Evolutionary conservation across 1,140 invertebrate species (phyloP), one percentile per base, ranked within the genome.

Genomic region (Mercenaria mercenaria): DNA sequence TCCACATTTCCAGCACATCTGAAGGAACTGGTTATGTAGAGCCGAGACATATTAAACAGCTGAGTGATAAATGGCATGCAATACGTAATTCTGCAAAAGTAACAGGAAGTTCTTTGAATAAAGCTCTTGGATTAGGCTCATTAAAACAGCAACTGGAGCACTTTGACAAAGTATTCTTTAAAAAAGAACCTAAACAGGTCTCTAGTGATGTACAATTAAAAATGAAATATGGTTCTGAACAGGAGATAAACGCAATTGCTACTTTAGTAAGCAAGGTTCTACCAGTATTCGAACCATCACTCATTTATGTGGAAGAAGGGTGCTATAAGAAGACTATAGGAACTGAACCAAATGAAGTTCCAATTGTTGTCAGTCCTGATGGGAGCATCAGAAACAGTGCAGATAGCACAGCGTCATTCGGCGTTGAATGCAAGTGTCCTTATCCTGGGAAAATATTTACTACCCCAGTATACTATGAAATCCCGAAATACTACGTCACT

Each of bases 351-450:
- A 72, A 82, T 47, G 83, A 39, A 43, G 34, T 41, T 18, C 18
- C 3, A 0, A 39, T 77, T 4, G 74, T 90, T 1, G 72, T 90
- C 50, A 80, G 72, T 56, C 89, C 82, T 32, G 82, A 85, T 59
- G 82, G 85, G 47, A 91, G 90, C 47, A 11, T 81, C 29, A 77
- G 87, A 67, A n/a, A 50, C 20, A 37, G 41, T 26, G 41, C 34
- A n/a, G 32, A 8, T 0, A 18, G 39, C 13, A 0, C 41, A 1
- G 56, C 43, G 20, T 29, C 23, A 29, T 76, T 37, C 13, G 90
- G 64, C 8, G 56, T 91, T 4, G 85, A 91, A 85, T 77, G 83
- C 11, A 89, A 91, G 64, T 91, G 80, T 61, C 86, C 86, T n/a
- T 56, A 61, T 23, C 81, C 81, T n/a, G 85, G 59, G 10, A 81